These are phyloP conservation scores for Drosophila neotestacea DNA, from an alignment of 2,888 invertebrate genomes.

Conservation along the genomic window DNA sequence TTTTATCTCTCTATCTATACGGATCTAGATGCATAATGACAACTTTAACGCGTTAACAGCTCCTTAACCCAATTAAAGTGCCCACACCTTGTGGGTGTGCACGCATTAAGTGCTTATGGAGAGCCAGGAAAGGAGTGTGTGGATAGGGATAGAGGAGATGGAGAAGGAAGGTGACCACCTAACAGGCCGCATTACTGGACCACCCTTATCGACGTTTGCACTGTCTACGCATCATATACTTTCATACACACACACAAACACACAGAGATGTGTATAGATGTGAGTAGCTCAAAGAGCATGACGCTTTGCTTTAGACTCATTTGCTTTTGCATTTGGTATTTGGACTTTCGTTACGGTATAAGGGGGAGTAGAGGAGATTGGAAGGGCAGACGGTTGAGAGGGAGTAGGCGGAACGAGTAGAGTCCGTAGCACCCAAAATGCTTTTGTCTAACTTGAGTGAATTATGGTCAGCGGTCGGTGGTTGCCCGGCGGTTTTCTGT, in stretches of 20 bases:
- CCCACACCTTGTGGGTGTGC: constrained; percentile 57
- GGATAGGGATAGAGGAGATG: neutral
- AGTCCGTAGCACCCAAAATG: constrained; percentile 54
- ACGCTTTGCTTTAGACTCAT: constrained; percentile 73
- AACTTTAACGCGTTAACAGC: constrained; percentile 74
- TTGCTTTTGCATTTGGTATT: constrained; percentile 72
- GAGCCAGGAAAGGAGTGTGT: neutral
- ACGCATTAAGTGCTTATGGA: constrained; percentile 64
- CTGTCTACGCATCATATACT: constrained; percentile 49
- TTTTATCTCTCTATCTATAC: constrained; percentile 48
- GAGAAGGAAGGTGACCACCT: constrained; percentile 41
- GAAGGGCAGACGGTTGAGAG: neutral
- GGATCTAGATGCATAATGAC: constrained; percentile 64
- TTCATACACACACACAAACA: constrained; percentile 20
- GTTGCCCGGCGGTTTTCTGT: constrained; percentile 20
- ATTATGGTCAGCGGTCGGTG: constrained; percentile 70
- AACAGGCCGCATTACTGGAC: constrained; percentile 43
- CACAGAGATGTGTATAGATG: neutral
- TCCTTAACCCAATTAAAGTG: constrained; percentile 75
- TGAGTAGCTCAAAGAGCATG: constrained; percentile 67
- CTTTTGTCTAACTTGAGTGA: constrained; percentile 80
- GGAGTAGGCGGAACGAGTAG: constrained; percentile 17
- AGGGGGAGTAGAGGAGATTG: constrained; percentile 4
- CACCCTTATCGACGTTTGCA: constrained; percentile 64
- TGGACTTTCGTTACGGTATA: constrained; percentile 60